A percentile compares a stretch with the other conserved stretches of the same genome.
Conservation (phyloP, 2,797 vertebrate genomes). For the Clamator glandarius region DNA sequence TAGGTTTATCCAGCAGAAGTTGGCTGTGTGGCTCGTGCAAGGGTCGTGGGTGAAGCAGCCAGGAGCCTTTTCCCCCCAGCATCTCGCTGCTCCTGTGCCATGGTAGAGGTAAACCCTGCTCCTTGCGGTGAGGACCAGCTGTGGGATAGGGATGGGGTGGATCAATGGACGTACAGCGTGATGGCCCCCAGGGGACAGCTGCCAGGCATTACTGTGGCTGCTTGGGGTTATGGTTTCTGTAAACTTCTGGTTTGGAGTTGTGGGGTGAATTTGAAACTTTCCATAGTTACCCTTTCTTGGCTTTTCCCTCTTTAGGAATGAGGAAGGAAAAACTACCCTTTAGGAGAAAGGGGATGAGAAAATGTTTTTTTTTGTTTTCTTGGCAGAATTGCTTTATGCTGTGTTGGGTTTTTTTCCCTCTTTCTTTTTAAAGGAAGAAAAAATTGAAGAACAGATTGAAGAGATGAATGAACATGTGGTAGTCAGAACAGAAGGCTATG, state of each 20-base stretch:
- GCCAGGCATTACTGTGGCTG: rapidly evolving
- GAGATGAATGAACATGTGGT: not conserved
- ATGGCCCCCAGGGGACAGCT: rapidly evolving
- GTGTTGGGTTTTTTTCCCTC: rapidly evolving
- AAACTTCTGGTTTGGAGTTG: rapidly evolving
- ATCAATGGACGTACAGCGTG: not conserved
- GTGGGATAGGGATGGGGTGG: no score
- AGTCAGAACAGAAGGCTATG: conserved; percentile 23
- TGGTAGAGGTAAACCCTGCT: not conserved
- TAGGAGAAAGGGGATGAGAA: rapidly evolving
- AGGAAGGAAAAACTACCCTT: rapidly evolving
- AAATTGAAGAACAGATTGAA: rapidly evolving
- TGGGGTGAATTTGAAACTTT: rapidly evolving
- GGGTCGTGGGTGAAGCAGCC: rapidly evolving
- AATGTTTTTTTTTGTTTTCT: rapidly evolving
- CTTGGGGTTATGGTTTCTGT: rapidly evolving
- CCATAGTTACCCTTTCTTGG: no score
- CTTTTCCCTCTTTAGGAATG: no score
- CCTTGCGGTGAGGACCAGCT: rapidly evolving
- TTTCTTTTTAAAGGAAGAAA: conserved; percentile 3
- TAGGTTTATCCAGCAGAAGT: rapidly evolving
- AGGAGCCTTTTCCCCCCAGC: not conserved
- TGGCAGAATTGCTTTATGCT: not conserved
- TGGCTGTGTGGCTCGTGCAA: rapidly evolving
- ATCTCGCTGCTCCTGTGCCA: not conserved